Conservation (phyloP, 2,113 vertebrate species). For the Symphodus melops region DNA sequence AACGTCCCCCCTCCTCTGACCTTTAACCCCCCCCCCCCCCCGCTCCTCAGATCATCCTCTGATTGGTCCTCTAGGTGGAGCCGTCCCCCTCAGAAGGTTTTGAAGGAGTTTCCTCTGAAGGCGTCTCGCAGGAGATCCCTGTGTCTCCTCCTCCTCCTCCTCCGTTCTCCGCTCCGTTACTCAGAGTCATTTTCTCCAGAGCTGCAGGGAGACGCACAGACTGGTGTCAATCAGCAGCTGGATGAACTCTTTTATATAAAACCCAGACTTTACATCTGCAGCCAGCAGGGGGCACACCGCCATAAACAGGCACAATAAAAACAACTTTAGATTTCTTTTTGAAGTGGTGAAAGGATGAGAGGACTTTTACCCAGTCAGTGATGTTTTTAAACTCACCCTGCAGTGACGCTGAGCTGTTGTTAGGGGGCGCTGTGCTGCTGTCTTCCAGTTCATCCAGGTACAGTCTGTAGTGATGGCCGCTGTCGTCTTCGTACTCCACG, state of each 20-base stretch:
- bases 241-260: too few species aligned
- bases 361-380: background rate
- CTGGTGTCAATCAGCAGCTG: too few species aligned
- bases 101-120: slow-evolving; percentile 84
- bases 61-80: slow-evolving; percentile 83
- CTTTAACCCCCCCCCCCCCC: slow-evolving; percentile 6
- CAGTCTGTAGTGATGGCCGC: slow-evolving; percentile 94
- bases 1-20: background rate
- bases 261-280: too few species aligned
- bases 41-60: background rate
- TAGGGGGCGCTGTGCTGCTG: slow-evolving; percentile 68
- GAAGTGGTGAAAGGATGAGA: background rate
- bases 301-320: too few species aligned
- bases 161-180: slow-evolving; percentile 89
- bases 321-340: too few species aligned
- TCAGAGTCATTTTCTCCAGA: slow-evolving; percentile 90
- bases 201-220: slow-evolving; percentile 70
- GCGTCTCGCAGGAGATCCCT: slow-evolving; percentile 85
- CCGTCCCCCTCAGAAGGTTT: slow-evolving; percentile 84
- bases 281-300: too few species aligned
- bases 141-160: slow-evolving; percentile 91
- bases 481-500: slow-evolving; percentile 98
- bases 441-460: slow-evolving; percentile 97
- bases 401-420: slow-evolving; percentile 79
- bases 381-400: slow-evolving; percentile 41